Evolutionary conservation across 92 coral and sea anemone species (phyloP).

Genomic region (Epizoanthus scotinus): DNA sequence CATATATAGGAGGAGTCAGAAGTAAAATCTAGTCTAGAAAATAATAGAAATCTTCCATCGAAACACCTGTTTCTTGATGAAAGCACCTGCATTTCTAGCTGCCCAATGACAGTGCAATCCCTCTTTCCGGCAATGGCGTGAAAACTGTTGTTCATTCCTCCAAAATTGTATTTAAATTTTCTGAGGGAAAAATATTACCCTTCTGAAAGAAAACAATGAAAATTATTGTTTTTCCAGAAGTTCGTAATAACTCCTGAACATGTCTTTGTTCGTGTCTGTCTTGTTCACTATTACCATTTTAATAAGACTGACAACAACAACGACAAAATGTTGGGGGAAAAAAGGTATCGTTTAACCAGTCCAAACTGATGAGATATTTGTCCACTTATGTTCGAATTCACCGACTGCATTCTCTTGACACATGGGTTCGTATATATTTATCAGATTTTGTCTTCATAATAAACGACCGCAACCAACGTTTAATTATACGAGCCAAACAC

Average conservation of each 20-base stretch:
- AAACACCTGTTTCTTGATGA: constrained; percentile 18
- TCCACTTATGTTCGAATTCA: no score
- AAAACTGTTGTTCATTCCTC: neutral
- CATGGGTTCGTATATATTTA: no score
- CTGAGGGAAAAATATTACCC: neutral
- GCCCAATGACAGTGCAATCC: constrained; percentile 3
- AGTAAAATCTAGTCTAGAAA: constrained; percentile 21
- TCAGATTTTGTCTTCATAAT: no score
- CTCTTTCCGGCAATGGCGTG: neutral
- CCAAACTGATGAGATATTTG: no score
- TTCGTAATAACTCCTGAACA: no score
- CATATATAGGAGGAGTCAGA: neutral
- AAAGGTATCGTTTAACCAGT: no score
- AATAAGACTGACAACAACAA: neutral
- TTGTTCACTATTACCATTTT: neutral
- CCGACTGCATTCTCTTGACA: no score
- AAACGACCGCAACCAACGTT: no score
- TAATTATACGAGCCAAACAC: no score
- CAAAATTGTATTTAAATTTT: neutral
- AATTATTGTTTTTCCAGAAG: neutral
- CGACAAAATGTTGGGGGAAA: neutral
- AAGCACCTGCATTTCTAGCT: constrained; percentile 12
- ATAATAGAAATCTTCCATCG: neutral
- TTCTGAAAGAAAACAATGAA: neutral
- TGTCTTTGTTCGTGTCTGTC: no score